These are phyloP conservation scores for Drosophila basisetae DNA, from an alignment of 2,888 invertebrate species.

Conservation along the genomic window DNA sequence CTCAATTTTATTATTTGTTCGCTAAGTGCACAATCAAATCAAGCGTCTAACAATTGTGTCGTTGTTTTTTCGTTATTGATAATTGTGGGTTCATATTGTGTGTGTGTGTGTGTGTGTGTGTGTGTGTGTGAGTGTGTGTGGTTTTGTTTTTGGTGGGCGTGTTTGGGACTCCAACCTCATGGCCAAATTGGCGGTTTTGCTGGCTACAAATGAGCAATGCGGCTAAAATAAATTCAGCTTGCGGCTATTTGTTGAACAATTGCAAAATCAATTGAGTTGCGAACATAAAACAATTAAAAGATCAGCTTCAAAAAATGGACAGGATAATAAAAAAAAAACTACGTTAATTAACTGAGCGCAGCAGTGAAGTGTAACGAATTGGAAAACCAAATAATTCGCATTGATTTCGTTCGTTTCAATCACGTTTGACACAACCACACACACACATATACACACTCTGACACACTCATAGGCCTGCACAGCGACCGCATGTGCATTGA, in stretches of 20 bases:
- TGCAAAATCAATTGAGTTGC: conserved; percentile 45
- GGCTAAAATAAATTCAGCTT: conserved; percentile 71
- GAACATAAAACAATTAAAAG: conserved; percentile 64
- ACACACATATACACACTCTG: conserved; percentile 1
- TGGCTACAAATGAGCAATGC: conserved; percentile 71
- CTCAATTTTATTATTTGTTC: neutral
- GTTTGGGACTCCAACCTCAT: conserved; percentile 41
- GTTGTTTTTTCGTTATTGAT: conserved; percentile 40
- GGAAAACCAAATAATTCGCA: conserved; percentile 81
- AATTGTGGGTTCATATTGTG: conserved; percentile 26
- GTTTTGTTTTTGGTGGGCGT: conserved; percentile 40
- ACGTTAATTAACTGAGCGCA: conserved; percentile 73
- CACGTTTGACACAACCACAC: conserved; percentile 48
- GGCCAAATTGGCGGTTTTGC: conserved; percentile 77
- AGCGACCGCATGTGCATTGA: conserved; percentile 71
- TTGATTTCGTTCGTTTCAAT: conserved; percentile 76
- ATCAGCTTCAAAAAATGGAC: conserved; percentile 24
- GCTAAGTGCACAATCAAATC: conserved; percentile 30
- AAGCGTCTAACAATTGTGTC: conserved; percentile 21
- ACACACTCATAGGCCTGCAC: conserved; percentile 24
- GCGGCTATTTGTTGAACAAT: conserved; percentile 74
- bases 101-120: neutral
- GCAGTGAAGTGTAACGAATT: conserved; percentile 76
- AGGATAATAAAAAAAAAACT: conserved; percentile 14
- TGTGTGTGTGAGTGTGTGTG: conserved; percentile 14